Percentiles rank a stretch among this genome's conserved stretches.
These are phyloP conservation scores for Sphecodes monilicornis DNA, from an alignment of 2,888 invertebrate genomes.

Conservation along the genomic window DNA sequence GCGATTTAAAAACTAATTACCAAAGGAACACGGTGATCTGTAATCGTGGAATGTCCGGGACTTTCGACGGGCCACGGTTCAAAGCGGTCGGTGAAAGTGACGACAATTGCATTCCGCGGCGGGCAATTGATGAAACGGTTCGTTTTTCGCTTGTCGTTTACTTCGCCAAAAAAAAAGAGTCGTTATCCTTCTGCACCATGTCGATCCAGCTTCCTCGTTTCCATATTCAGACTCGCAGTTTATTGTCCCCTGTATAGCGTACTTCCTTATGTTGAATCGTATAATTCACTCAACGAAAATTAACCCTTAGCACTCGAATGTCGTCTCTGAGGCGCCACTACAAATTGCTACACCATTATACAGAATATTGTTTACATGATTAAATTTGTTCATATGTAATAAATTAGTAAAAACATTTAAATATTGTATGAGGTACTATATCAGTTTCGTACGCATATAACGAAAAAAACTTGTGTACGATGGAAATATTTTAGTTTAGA, in stretches of 20 bases:
- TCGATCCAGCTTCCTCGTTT: not conserved
- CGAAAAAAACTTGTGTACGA: no score
- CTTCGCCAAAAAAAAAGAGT: constrained; percentile 28
- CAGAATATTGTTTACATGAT: no score
- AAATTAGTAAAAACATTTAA: no score
- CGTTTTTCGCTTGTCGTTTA: constrained; percentile 48
- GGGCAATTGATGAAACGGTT: constrained; percentile 46
- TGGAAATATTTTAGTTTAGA: no score
- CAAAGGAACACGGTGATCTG: constrained; percentile 32
- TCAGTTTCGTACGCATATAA: no score
- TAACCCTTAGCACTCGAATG: no score
- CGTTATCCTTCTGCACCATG: not conserved
- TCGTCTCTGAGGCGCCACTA: no score
- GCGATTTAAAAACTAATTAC: constrained; percentile 32
- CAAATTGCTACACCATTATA: no score
- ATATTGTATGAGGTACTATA: no score
- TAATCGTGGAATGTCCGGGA: constrained; percentile 37
- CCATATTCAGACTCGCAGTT: not conserved
- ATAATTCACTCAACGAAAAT: not conserved
- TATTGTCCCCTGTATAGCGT: not conserved
- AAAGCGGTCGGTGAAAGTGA: constrained; percentile 51
- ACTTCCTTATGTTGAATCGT: not conserved
- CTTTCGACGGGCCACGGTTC: constrained; percentile 39
- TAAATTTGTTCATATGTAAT: no score
- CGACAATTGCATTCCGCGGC: constrained; percentile 60